These are phyloP conservation scores for Melitaea athalia DNA, from an alignment of 2,888 invertebrate genomes.

Conservation along the genomic window DNA sequence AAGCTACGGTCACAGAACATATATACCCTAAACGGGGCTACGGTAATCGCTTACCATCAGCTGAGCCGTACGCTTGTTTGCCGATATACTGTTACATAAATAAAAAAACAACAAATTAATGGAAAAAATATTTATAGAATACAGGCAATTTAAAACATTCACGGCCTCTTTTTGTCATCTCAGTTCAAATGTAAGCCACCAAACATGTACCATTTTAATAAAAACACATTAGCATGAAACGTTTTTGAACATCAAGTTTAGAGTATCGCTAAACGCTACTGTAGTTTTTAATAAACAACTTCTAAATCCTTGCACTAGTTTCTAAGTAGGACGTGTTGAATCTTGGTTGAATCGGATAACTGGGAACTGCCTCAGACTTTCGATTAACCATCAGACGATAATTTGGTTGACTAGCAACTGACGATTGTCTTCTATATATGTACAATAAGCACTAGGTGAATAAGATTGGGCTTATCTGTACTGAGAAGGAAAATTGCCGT, in stretches of 20 bases:
- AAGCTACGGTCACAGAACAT: too few relatives aligned
- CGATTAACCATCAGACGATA: conserved; percentile 2
- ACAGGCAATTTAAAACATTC: background rate
- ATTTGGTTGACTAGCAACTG: too few relatives aligned
- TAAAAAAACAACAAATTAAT: too few relatives aligned
- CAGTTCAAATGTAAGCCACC: background rate
- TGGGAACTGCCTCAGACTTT: conserved; percentile 11
- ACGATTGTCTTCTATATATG: too few relatives aligned
- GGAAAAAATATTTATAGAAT: too few relatives aligned
- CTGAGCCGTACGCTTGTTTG: too few relatives aligned
- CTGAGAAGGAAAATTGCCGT: background rate
- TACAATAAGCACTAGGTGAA: too few relatives aligned
- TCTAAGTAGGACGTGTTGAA: conserved; percentile 12
- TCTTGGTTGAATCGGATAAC: conserved; percentile 3
- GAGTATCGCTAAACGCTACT: background rate
- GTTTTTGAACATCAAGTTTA: background rate
- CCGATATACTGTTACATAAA: too few relatives aligned
- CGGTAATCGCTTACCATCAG: too few relatives aligned
- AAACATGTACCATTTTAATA: background rate
- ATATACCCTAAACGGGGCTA: too few relatives aligned
- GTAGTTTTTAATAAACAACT: conserved; percentile 6
- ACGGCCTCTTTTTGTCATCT: background rate
- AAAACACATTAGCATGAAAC: conserved; percentile 3
- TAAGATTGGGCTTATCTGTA: background rate
- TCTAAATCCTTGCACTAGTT: conserved; percentile 12